phyloP scores from a whole-genome alignment of 2,797 vertebrate species.

The Agapornis canus region DNA sequence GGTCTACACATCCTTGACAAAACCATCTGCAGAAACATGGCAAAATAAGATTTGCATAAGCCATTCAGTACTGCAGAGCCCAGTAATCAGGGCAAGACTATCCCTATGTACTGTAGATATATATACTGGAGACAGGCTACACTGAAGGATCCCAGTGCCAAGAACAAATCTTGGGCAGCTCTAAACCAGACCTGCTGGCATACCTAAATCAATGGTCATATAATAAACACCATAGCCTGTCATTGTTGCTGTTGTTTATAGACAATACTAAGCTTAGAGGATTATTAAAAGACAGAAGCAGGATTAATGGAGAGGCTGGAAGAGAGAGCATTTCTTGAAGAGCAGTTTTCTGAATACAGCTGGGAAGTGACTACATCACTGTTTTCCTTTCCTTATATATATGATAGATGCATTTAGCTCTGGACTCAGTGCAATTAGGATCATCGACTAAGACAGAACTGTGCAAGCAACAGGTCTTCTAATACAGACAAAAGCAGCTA shows the following conservation, averaged over 20 bases:
- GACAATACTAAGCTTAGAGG: background rate
- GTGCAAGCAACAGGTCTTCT: background rate
- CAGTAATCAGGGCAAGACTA: background rate
- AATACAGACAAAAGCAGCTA: background rate
- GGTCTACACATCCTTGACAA: background rate
- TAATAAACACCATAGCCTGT: background rate
- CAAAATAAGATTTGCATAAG: background rate
- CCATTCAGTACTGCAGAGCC: background rate
- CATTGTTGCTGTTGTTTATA: background rate
- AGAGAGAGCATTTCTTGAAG: background rate
- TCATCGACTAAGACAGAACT: background rate
- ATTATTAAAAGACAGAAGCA: background rate
- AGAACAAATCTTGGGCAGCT: background rate
- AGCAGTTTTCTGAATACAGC: background rate
- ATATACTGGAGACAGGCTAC: background rate
- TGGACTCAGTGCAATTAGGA: background rate
- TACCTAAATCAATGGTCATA: no score
- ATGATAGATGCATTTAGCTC: background rate
- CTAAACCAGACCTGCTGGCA: background rate
- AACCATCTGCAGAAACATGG: background rate
- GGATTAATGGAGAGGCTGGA: background rate
- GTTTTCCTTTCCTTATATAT: background rate
- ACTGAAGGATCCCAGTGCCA: background rate
- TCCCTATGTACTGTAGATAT: background rate
- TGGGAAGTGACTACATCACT: background rate